Conservation (phyloP, 1,140 invertebrate genomes). For the Anoplophora glabripennis region DNA sequence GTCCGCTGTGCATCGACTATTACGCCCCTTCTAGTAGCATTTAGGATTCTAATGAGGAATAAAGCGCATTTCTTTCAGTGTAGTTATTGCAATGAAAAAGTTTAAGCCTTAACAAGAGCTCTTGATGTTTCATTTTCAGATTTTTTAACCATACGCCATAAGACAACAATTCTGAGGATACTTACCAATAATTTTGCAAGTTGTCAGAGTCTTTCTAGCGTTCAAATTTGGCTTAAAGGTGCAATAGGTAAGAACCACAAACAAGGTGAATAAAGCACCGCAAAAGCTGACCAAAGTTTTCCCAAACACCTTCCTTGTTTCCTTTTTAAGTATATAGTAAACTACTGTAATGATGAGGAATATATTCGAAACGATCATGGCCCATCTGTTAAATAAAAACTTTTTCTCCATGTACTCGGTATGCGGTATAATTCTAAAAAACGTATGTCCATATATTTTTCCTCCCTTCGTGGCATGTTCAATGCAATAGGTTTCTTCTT, state of each 20-base stretch:
- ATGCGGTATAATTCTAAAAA: neutral
- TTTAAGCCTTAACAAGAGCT: too few relatives aligned
- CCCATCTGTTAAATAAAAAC: conserved; percentile 26
- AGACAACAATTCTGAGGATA: too few relatives aligned
- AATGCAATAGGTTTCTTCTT: conserved; percentile 28
- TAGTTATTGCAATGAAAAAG: too few relatives aligned
- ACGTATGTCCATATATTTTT: conserved; percentile 14
- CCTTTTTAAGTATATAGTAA: conserved; percentile 30
- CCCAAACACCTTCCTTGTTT: conserved; percentile 35
- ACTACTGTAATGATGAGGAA: conserved; percentile 35
- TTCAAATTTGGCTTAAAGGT: conserved; percentile 15
- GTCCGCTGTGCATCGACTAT: too few relatives aligned
- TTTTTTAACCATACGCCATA: too few relatives aligned
- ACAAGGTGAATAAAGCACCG: conserved; percentile 20
- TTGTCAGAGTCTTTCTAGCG: neutral
- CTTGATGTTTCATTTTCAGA: too few relatives aligned
- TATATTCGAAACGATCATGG: conserved; percentile 31
- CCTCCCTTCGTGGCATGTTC: conserved; percentile 25
- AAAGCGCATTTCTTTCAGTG: too few relatives aligned
- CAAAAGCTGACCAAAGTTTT: conserved; percentile 38
- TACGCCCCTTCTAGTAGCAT: too few relatives aligned
- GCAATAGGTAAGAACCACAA: conserved; percentile 23
- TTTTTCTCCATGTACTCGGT: conserved; percentile 16
- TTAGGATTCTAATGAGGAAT: too few relatives aligned
- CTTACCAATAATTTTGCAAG: conserved; percentile 28